These are phyloP conservation scores for Alligator sinensis DNA, from an alignment of 2,113 vertebrate species.

Conservation along the genomic window DNA sequence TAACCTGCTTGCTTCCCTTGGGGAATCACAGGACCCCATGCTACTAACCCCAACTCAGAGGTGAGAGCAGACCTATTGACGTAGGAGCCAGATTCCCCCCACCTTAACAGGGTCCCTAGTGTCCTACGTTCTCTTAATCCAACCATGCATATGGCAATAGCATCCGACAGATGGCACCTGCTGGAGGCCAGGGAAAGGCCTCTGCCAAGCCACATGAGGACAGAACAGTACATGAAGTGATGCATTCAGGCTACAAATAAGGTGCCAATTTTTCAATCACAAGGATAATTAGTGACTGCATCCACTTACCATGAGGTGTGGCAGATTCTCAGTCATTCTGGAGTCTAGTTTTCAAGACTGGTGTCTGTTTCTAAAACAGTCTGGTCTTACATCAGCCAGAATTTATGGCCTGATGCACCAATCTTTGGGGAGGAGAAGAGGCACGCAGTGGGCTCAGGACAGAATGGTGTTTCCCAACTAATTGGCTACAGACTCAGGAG, in stretches of 20 bases:
- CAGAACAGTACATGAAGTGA: conserved; percentile 52
- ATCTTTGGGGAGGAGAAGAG: too few species aligned
- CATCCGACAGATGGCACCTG: conserved; percentile 5
- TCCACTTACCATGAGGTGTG: not conserved
- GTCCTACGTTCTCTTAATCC: not conserved
- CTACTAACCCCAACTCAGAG: too few species aligned
- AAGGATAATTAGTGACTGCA: not conserved
- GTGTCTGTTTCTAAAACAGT: too few species aligned
- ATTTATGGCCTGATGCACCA: too few species aligned
- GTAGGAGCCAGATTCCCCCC: too few species aligned
- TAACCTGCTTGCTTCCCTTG: not conserved
- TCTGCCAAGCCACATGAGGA: conserved; percentile 50
- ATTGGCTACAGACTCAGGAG: too few species aligned
- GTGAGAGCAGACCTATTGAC: too few species aligned
- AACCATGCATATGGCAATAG: accelerated
- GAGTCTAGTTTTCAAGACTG: too few species aligned
- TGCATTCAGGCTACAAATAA: conserved; percentile 45
- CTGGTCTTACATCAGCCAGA: too few species aligned
- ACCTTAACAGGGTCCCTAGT: not conserved
- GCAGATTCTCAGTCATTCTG: not conserved
- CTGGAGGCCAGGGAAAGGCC: conserved; percentile 39
- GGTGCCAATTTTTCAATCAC: conserved; percentile 34
- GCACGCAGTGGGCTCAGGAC: too few species aligned
- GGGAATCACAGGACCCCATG: too few species aligned
- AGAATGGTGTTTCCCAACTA: too few species aligned